phyloP scores from a whole-genome alignment of 2,113 vertebrate genomes.

The Tautogolabrus adspersus region DNA sequence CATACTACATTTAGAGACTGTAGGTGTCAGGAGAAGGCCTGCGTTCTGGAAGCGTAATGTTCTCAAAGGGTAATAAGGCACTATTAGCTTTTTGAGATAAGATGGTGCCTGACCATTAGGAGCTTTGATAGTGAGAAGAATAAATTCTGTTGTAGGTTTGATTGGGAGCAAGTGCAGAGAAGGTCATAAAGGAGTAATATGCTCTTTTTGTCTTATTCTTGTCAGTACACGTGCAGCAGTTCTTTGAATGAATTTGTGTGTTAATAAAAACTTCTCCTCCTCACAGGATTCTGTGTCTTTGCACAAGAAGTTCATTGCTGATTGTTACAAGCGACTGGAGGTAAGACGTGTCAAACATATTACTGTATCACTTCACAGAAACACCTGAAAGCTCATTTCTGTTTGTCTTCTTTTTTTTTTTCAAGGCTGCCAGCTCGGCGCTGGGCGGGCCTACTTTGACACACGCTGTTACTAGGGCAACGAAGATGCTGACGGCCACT shows the following conservation, averaged over 20 bases:
- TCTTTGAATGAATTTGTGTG: background rate
- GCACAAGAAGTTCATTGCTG: constrained; percentile 99
- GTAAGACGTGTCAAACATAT: constrained; percentile 75
- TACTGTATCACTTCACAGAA: background rate
- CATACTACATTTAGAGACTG: too few relatives aligned
- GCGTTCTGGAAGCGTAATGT: too few relatives aligned
- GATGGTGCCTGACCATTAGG: too few relatives aligned
- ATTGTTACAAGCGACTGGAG: constrained; percentile 97
- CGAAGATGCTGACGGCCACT: constrained; percentile 98
- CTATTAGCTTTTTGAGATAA: too few relatives aligned
- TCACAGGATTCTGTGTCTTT: constrained; percentile 95
- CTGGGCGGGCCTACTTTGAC: constrained; percentile 96
- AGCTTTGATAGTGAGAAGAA: too few relatives aligned
- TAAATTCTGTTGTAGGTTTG: too few relatives aligned
- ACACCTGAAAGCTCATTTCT: background rate
- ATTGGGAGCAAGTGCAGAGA: too few relatives aligned
- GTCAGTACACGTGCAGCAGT: too few relatives aligned
- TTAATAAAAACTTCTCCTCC: background rate
- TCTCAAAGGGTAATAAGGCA: too few relatives aligned
- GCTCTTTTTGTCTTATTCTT: too few relatives aligned
- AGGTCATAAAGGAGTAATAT: too few relatives aligned
- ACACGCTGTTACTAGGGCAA: constrained; percentile 97
- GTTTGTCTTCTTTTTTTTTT: background rate
- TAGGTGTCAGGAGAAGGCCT: too few relatives aligned
- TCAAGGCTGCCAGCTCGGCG: constrained; percentile 95